Evolutionary conservation across 2,113 vertebrate genomes (phyloP).

Genomic region (Vimba vimba): DNA sequence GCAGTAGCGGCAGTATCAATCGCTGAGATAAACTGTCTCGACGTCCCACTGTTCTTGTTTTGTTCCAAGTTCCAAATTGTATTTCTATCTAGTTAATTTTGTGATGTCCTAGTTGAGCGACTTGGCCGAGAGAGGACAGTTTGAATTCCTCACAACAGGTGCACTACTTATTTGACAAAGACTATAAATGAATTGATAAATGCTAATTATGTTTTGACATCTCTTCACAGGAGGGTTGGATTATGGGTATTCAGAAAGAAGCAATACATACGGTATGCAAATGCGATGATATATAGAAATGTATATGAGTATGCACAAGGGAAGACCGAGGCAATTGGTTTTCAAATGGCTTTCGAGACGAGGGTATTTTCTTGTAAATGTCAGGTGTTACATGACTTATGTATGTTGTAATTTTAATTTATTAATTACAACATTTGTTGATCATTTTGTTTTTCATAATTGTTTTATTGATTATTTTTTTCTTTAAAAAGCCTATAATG

Average conservation of each 20-base stretch:
- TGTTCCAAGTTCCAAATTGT: constrained; percentile 67
- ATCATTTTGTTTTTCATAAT: not conserved
- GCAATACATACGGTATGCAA: constrained; percentile 25
- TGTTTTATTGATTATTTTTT: not conserved
- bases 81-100: constrained; percentile 63
- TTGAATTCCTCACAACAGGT: constrained; percentile 62
- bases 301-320: constrained; percentile 25
- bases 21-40: constrained; percentile 71
- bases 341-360: not conserved
- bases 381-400: not conserved
- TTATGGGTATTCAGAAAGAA: constrained; percentile 34
- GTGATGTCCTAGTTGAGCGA: constrained; percentile 57
- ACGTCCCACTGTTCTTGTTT: constrained; percentile 69
- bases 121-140: constrained; percentile 60
- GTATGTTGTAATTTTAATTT: not conserved
- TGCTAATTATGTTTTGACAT: constrained; percentile 65
- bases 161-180: constrained; percentile 54
- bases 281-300: constrained; percentile 4
- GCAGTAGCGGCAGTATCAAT: constrained; percentile 71
- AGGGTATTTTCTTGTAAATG: not conserved
- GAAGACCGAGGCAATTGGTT: constrained; percentile 6
- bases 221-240: constrained; percentile 54
- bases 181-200: constrained; percentile 62
- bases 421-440: not conserved
- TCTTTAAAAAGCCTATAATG: not conserved